Base-by-base conservation (phyloP, 2,888 invertebrate genomes). In the Tanypteryx hageni region DNA sequence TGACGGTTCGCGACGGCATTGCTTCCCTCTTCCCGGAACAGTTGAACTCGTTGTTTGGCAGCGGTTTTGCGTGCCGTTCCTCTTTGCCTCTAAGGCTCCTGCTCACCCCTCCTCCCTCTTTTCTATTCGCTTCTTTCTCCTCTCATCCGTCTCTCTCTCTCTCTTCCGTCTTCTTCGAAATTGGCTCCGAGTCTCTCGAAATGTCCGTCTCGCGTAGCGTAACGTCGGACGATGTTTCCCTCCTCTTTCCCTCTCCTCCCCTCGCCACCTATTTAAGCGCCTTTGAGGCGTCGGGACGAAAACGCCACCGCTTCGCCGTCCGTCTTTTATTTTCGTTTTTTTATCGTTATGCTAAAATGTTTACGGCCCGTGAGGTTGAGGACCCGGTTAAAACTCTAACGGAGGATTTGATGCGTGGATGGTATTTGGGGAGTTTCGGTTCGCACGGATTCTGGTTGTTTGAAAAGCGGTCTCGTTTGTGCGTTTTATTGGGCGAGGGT, bases 121-220 rank as follows among this genome's bases (percentile, higher is more conserved):
- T 59, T 59, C 86, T 13, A 10, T 76, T 31, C 89, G 89, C 61
- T 86, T 89, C 58, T 56, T 0, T 64, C 61, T 86, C 64, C 58
- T 56, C 7, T 64, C 89, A n/a, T 18, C 27, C 86, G 8, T 64
- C 64, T 81, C 14, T 16, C 82, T 31, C 82, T 31, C 82, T 27
- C 81, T 18, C 82, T 82, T 22, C 31, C 27, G 13, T 10, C 31
- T 44, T 27, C 44, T 76, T 76, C 27, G 76, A 76, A 76, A 76
- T 76, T 27, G 18, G 27, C 76, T 76, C 86, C 61, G 16, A 58
- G 59, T 58, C 86, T 14, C 59, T 31, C 61, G 61, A 18, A 59
- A 18, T 58, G 85, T 27, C 44, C 16, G 18, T 57, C 86, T 61
- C 31, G 59, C 11, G 59, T 27, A 22, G 59, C 59, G 85, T 27